These are phyloP conservation scores for Porphyrio hochstetteri DNA, from an alignment of 2,113 vertebrate species.

Conservation along the genomic window DNA sequence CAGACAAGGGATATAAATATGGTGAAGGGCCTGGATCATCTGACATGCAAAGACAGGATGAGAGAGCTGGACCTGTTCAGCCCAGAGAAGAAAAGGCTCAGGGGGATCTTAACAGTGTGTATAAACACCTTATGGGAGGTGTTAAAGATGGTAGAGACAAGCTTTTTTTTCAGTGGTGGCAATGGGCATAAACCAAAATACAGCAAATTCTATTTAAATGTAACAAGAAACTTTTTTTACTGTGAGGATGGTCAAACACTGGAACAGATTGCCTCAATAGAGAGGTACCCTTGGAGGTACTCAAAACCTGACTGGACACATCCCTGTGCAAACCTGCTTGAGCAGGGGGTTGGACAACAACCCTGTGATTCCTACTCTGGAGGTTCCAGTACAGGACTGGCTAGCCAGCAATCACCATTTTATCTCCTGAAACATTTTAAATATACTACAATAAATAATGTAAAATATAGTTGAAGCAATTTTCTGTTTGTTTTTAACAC, in stretches of 20 bases:
- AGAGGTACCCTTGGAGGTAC: background rate
- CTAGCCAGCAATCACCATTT: fast-evolving
- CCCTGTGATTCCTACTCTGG: background rate
- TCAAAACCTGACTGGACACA: background rate
- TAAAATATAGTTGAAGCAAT: background rate
- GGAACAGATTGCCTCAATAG: background rate
- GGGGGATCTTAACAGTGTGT: background rate
- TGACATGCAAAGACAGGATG: background rate
- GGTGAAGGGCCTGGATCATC: background rate
- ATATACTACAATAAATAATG: background rate
- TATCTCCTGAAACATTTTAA: background rate
- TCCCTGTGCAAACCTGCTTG: background rate
- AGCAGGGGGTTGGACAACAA: fast-evolving
- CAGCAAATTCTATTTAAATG: background rate
- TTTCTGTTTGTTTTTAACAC: background rate
- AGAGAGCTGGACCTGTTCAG: background rate
- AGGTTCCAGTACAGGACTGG: background rate
- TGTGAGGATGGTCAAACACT: background rate
- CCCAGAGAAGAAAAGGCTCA: background rate
- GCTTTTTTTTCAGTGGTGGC: background rate
- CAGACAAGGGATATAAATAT: background rate
- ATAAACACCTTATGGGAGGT: background rate
- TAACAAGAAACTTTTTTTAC: background rate
- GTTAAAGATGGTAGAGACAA: background rate
- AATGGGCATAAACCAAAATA: background rate